Conservation (phyloP, 2,113 vertebrate species). For the Steatornis caripensis region DNA sequence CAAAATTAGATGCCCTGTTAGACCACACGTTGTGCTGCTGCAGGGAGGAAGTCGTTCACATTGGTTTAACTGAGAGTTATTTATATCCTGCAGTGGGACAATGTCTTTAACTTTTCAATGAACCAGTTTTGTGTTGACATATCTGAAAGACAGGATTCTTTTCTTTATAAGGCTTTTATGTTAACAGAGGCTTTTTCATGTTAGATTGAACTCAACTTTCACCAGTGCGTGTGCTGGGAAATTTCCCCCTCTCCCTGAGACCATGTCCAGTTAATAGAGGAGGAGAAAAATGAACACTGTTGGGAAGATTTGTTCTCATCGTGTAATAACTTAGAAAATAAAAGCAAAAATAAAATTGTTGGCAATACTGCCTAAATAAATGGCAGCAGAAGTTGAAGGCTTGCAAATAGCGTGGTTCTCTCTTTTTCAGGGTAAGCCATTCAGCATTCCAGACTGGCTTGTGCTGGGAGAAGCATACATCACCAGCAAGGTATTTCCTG, state of each 20-base stretch:
- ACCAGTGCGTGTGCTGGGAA: background rate
- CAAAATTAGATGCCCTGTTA: background rate
- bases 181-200: background rate
- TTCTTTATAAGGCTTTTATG: background rate
- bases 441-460: conserved; percentile 16
- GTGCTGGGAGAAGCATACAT: conserved; percentile 26
- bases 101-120: background rate
- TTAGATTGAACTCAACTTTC: background rate
- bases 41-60: background rate
- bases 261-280: background rate
- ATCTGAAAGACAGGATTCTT: background rate
- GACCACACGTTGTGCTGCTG: background rate
- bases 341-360: background rate
- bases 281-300: background rate
- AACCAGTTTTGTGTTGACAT: background rate
- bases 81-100: background rate
- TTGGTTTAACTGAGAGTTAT: background rate
- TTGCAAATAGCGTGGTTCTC: background rate
- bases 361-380: background rate
- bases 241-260: background rate
- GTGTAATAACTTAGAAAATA: background rate
- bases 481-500: conserved; percentile 61
- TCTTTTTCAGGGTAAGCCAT: conserved; percentile 26
- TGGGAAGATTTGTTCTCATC: background rate
- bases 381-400: background rate